Percentiles rank a stretch among this genome's conserved stretches.
phyloP scores from a whole-genome alignment of 2,797 vertebrate genomes.

The Rhabdomys pumilio region DNA sequence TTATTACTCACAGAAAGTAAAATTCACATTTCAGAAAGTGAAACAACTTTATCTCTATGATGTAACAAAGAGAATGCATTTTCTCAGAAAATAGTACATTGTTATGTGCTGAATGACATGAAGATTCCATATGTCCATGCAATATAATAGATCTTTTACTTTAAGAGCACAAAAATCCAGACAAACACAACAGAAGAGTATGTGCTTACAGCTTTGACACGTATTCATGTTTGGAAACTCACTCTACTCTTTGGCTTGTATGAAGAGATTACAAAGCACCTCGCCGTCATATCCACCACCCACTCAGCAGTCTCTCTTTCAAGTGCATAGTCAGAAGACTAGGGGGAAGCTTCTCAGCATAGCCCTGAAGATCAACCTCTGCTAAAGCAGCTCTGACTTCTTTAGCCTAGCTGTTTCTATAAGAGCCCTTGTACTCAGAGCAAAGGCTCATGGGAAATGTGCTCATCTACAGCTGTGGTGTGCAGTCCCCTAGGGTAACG shows the following conservation, averaged over 20 bases:
- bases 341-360: not conserved
- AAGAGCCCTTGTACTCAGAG: conserved; percentile 43
- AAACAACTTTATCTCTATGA: conserved; percentile 16
- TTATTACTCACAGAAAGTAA: not conserved
- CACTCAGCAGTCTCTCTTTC: conserved; percentile 12
- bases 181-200: not conserved
- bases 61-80: conserved; percentile 43
- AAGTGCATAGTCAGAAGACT: not conserved
- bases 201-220: conserved; percentile 22
- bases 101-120: conserved; percentile 38
- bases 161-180: not conserved
- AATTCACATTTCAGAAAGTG: conserved; percentile 34
- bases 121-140: not conserved
- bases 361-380: not conserved
- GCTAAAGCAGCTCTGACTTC: not conserved
- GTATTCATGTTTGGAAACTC: conserved; percentile 51
- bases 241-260: conserved; percentile 67
- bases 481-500: conserved; percentile 57
- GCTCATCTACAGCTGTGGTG: not conserved
- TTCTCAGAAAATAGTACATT: conserved; percentile 58
- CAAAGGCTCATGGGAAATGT: conserved; percentile 53
- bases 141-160: conserved; percentile 43
- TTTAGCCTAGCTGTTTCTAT: conserved; percentile 55
- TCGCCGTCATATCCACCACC: conserved; percentile 44
- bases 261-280: conserved; percentile 60